Percentiles rank a stretch among this genome's conserved stretches.
Evolutionary conservation across 2,113 vertebrate species (phyloP).

Genomic region (Astur gentilis): DNA sequence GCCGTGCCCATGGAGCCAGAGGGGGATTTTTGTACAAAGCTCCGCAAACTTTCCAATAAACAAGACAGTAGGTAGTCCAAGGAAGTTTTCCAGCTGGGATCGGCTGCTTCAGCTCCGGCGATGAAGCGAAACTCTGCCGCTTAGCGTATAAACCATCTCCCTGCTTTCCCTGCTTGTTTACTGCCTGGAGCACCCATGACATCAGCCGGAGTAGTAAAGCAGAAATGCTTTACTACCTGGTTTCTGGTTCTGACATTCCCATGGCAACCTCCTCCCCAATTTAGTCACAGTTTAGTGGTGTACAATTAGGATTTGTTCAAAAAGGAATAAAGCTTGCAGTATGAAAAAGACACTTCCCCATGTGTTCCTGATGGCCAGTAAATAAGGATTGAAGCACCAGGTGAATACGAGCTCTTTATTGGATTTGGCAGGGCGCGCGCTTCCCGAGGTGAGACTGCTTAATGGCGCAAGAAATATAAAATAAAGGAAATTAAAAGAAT

Average conservation of each 20-base stretch:
- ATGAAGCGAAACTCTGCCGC: background rate
- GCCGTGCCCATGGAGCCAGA: background rate
- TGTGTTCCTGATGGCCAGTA: background rate
- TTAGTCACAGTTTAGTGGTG: background rate
- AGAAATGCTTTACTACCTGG: background rate
- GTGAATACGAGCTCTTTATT: fast-evolving
- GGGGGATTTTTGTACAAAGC: background rate
- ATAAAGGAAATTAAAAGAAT: background rate
- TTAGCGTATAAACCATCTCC: background rate
- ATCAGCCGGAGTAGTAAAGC: background rate
- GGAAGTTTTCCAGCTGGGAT: background rate
- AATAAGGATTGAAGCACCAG: fast-evolving
- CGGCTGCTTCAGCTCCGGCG: background rate
- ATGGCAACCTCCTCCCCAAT: constrained; percentile 5
- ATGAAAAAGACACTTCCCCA: background rate
- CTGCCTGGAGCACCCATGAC: background rate
- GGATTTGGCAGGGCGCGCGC: fast-evolving
- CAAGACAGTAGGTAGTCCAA: fast-evolving
- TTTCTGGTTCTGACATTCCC: constrained; percentile 57
- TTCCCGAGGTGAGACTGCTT: background rate
- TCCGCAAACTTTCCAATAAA: background rate
- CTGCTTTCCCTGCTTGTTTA: background rate
- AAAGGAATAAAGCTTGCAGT: background rate
- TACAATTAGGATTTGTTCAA: background rate
- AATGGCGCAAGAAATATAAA: fast-evolving